Evolutionary conservation across 2,797 vertebrate species (phyloP), one percentile per base, ranked within the genome.

Genomic region (Denticeps clupeoides): DNA sequence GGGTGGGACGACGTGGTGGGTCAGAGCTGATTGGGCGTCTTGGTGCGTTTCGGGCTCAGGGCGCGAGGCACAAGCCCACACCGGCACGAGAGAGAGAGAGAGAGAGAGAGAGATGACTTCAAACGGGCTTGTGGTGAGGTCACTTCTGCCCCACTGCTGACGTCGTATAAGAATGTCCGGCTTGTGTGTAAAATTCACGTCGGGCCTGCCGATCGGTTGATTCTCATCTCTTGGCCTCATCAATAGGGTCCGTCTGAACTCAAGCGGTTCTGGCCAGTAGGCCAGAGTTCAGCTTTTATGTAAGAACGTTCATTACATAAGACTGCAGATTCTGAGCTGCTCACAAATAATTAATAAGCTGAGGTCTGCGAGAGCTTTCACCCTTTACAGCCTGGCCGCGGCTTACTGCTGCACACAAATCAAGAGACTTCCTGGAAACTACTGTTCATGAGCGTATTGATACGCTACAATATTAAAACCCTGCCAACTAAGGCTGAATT

Each of bases 211-310:
- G n/a, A n/a, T n/a, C n/a, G n/a, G 25, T 26, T 37, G 12, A 37
- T 64, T 71, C 60, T 59, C 70, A 65, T 58, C 50, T 47, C 52
- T 62, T 9, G 61, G 69, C 64, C 63, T 73, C 70, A 72, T 79
- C 62, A 56, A 55, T 69, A 61, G 72, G 56, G 67, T 58, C 69
- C 63, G 66, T 66, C 68, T 77, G 69, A 80, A 78, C 77, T 62
- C 68, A 45, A 49, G n/a, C 42, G 41, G 50, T 55, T 66, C 69
- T 72, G 61, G 72, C 70, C 64, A 84, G 68, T 82, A 59, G 79
- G 76, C 64, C 71, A 84, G 84, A 82, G 82, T 80, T 83, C 76
- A 82, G 68, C 71, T 71, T 84, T 84, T 84, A 83, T 81, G 71
- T 77, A 86, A 82, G 76, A 71, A 65, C 72, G 69, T 69, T 70